Percentiles rank a stretch among this genome's conserved stretches.
Evolutionary conservation across 2,797 vertebrate genomes (phyloP).

Genomic region (Vipera latastei): DNA sequence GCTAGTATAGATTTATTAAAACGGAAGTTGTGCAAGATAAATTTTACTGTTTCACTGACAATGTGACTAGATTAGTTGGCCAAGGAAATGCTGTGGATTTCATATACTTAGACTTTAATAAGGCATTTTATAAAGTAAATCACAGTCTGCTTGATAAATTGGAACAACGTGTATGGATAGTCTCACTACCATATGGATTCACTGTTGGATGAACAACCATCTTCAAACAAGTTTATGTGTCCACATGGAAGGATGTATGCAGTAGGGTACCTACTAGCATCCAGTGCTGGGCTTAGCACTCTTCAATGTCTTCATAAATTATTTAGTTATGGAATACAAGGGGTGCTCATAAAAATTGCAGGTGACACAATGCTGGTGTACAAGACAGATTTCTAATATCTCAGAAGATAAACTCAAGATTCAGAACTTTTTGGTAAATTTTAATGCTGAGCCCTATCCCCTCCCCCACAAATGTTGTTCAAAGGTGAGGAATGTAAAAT

Average conservation of each 20-base stretch:
- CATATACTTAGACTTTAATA: background rate
- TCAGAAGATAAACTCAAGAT: background rate
- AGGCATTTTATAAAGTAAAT: background rate
- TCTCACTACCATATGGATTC: background rate
- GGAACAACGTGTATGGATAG: background rate
- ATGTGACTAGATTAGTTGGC: background rate
- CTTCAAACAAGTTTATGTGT: background rate
- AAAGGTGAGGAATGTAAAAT: background rate
- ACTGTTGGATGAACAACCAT: background rate
- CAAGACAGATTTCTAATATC: background rate
- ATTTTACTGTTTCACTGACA: background rate
- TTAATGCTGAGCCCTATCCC: background rate
- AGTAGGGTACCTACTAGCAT: background rate
- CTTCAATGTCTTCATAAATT: background rate
- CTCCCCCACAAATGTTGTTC: background rate
- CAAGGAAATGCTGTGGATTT: background rate
- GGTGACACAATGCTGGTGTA: background rate
- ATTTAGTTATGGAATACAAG: background rate
- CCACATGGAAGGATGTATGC: background rate
- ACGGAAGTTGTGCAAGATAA: background rate
- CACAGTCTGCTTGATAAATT: background rate
- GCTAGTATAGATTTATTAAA: background rate
- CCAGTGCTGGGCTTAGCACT: background rate
- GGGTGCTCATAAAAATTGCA: background rate
- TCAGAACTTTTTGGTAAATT: background rate